Evolutionary conservation across 2,113 vertebrate genomes (phyloP).

Genomic region (Crypturellus undulatus): DNA sequence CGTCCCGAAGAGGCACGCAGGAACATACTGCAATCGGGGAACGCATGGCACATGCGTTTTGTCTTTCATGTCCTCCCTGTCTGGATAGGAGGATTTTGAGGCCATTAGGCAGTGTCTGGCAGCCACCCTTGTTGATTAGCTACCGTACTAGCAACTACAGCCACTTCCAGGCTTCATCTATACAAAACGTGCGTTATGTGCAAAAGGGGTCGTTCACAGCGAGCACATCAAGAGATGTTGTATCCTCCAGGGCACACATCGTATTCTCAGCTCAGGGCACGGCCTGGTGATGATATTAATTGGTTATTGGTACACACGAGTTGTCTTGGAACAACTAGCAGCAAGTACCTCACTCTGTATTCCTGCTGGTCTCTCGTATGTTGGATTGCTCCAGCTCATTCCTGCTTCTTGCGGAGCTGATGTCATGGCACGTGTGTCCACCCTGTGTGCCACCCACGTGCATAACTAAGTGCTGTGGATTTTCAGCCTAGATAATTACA

Average conservation of each 20-base stretch:
- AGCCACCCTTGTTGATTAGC: constrained; percentile 42
- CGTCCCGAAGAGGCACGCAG: neutral
- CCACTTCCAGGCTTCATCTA: constrained; percentile 1
- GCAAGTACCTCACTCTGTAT: neutral
- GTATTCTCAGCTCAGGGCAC: neutral
- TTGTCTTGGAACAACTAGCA: neutral
- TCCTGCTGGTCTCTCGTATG: neutral
- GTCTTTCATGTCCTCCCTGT: constrained; percentile 28
- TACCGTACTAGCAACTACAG: constrained; percentile 29
- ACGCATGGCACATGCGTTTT: neutral
- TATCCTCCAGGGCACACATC: neutral
- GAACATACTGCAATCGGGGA: neutral
- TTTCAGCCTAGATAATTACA: neutral
- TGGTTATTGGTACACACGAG: neutral
- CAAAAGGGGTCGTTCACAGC: constrained; percentile 13
- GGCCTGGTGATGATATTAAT: neutral
- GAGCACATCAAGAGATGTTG: neutral
- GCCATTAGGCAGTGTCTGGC: constrained; percentile 10
- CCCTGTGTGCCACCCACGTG: neutral
- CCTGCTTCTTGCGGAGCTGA: neutral
- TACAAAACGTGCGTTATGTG: neutral
- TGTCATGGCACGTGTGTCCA: neutral
- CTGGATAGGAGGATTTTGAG: constrained; percentile 13
- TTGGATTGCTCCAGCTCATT: neutral
- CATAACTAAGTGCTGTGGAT: too few relatives aligned